A percentile compares a stretch with the other conserved stretches of the same genome.
These are phyloP conservation scores for Drosophila auraria DNA, from an alignment of 1,140 invertebrate species.

Conservation along the genomic window DNA sequence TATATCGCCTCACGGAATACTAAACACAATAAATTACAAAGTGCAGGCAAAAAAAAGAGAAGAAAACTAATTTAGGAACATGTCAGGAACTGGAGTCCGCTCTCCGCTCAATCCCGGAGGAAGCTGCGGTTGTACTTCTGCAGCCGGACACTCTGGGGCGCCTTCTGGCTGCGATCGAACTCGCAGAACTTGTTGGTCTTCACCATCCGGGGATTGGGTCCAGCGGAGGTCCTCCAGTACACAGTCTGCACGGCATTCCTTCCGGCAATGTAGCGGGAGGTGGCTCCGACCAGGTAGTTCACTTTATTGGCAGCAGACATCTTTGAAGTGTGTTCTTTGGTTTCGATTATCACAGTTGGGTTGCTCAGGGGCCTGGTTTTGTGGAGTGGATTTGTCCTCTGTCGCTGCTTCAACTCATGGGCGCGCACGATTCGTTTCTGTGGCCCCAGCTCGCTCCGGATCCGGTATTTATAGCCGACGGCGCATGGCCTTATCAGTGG, in stretches of 20 bases:
- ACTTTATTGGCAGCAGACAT: slow-evolving; percentile 85
- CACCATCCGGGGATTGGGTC: slow-evolving; percentile 86
- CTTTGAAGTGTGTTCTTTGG: slow-evolving; percentile 12
- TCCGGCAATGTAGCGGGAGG: slow-evolving; percentile 89
- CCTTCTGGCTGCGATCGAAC: slow-evolving; percentile 85
- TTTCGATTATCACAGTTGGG: slow-evolving; percentile 59
- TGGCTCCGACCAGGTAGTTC: slow-evolving; percentile 87
- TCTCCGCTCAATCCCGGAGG: slow-evolving; percentile 27
- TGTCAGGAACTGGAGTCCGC: slow-evolving; percentile 10
- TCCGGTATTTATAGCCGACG: slow-evolving; percentile 56
- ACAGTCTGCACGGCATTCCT: slow-evolving; percentile 90
- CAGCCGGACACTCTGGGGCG: slow-evolving; percentile 60
- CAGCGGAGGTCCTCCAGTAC: slow-evolving; percentile 88
- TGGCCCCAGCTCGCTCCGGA: slow-evolving; percentile 12
- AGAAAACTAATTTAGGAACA: slow-evolving; percentile 60
- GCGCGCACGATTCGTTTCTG: slow-evolving; percentile 54
- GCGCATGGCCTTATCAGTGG: slow-evolving; percentile 49
- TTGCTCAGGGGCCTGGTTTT: slow-evolving; percentile 24
- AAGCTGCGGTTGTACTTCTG: slow-evolving; percentile 68
- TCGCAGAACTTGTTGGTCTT: slow-evolving; percentile 88
- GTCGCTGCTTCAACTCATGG: slow-evolving; percentile 25
- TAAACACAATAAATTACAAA: slow-evolving; percentile 45
- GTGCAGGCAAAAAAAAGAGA: slow-evolving; percentile 13
- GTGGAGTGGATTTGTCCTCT: slow-evolving; percentile 4
- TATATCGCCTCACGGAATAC: slow-evolving; percentile 36